Conservation (phyloP, 2,797 vertebrate genomes). For the Enteromius thamalakanensis region DNA sequence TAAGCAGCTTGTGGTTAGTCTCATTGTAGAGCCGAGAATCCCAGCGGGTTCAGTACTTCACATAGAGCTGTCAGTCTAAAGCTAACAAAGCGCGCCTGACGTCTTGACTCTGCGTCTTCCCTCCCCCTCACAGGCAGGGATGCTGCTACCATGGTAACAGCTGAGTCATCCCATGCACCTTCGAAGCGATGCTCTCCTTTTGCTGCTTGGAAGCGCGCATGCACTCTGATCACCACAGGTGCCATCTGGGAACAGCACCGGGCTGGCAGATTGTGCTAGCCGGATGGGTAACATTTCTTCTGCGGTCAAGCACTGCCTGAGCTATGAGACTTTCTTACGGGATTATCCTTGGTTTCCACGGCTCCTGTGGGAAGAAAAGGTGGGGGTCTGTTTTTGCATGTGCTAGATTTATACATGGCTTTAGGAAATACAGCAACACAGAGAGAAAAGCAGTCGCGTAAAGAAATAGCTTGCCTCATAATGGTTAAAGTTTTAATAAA, state of each 20-base stretch:
- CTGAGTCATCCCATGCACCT: conserved; percentile 73
- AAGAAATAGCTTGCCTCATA: background rate
- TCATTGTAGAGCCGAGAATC: conserved; percentile 55
- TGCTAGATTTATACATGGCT: conserved; percentile 35
- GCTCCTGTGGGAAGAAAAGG: conserved; percentile 81
- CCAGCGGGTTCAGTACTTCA: conserved; percentile 41
- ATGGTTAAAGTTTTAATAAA: background rate
- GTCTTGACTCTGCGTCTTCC: background rate
- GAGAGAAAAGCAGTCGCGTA: background rate
- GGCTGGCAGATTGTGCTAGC: conserved; percentile 47
- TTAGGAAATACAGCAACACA: conserved; percentile 15
- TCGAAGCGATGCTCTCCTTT: conserved; percentile 60
- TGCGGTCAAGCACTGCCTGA: conserved; percentile 90
- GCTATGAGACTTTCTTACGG: conserved; percentile 84
- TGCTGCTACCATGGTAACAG: conserved; percentile 77
- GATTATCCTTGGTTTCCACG: conserved; percentile 83
- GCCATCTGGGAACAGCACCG: conserved; percentile 28
- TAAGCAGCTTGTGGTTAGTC: conserved; percentile 60
- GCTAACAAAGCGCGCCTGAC: conserved; percentile 48
- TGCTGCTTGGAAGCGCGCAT: background rate
- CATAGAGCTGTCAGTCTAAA: conserved; percentile 44
- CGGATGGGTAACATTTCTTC: conserved; percentile 87
- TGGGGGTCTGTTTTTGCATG: conserved; percentile 61
- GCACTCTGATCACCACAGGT: conserved; percentile 46
- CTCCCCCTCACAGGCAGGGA: conserved; percentile 53